Evolutionary conservation across 2,888 invertebrate species (phyloP).

Genomic region (Tiliacea aurago): DNA sequence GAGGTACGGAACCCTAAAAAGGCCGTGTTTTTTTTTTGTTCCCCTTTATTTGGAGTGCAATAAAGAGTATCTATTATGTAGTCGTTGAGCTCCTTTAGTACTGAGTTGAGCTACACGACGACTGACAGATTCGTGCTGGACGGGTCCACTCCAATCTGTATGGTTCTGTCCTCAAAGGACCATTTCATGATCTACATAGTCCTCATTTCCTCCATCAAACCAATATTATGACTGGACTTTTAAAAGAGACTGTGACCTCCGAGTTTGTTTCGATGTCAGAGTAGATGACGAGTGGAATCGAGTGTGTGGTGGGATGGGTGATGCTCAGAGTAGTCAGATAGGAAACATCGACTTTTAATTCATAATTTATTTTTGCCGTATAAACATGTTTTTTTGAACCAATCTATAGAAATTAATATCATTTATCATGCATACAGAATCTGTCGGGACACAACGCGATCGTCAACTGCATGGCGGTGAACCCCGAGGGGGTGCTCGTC

Average conservation of each 20-base stretch:
- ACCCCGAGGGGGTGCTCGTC: conserved; percentile 98
- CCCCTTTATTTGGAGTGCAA: not conserved
- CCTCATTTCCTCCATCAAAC: not conserved
- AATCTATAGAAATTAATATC: not conserved
- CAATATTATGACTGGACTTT: not conserved
- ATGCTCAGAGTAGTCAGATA: not conserved
- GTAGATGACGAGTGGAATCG: too few relatives aligned
- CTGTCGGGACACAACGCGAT: conserved; percentile 99
- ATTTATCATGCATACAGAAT: conserved; percentile 91
- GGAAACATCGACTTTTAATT: not conserved
- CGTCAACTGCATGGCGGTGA: conserved; percentile 98
- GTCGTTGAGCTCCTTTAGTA: not conserved
- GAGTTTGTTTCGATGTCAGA: not conserved
- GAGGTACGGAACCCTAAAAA: too few relatives aligned
- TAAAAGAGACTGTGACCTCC: not conserved
- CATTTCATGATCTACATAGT: not conserved
- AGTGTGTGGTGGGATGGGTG: too few relatives aligned
- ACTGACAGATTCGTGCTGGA: not conserved
- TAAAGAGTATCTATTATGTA: not conserved
- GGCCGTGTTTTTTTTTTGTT: too few relatives aligned
- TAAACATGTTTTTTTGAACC: too few relatives aligned
- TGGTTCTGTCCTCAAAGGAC: not conserved
- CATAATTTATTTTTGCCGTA: not conserved
- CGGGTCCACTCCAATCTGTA: not conserved
- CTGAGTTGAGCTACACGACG: not conserved